Percentiles rank a stretch among this genome's conserved stretches.
These are phyloP conservation scores for Sarcoramphus papa DNA, from an alignment of 2,797 vertebrate species.

Conservation along the genomic window DNA sequence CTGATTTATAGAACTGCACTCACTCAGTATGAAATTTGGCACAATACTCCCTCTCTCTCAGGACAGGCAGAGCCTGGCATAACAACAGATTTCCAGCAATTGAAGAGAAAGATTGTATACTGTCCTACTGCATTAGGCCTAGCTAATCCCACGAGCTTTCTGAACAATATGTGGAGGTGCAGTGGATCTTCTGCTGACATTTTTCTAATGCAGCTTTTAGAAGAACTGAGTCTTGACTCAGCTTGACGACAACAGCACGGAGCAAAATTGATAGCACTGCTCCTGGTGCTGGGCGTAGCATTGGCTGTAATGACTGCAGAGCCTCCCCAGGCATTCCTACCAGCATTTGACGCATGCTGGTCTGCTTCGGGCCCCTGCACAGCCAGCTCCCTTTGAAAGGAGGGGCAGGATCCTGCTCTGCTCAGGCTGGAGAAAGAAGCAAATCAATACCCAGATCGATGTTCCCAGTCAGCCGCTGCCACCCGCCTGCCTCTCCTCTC, in stretches of 20 bases:
- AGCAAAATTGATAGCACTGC: neutral
- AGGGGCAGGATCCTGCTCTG: neutral
- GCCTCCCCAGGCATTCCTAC: neutral
- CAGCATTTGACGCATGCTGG: accelerated
- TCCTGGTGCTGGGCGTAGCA: neutral
- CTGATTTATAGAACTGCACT: neutral
- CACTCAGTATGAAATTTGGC: slow-evolving; percentile 1
- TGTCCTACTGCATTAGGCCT: neutral
- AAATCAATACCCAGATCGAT: neutral
- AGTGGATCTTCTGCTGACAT: neutral
- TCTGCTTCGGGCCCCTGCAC: neutral
- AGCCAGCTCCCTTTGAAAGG: neutral
- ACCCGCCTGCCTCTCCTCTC: neutral
- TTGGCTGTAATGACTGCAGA: neutral
- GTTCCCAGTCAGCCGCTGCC: neutral
- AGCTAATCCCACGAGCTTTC: neutral
- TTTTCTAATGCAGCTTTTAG: neutral
- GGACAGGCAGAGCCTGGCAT: neutral
- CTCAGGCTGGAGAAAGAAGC: neutral
- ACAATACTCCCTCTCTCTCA: neutral
- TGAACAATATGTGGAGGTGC: neutral
- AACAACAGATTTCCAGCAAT: slow-evolving; percentile 4
- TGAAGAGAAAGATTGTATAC: neutral
- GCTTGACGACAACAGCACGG: neutral
- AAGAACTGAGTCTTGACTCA: neutral